Base-by-base conservation (phyloP, 2,113 vertebrate genomes). In the Boleophthalmus pectinirostris region DNA sequence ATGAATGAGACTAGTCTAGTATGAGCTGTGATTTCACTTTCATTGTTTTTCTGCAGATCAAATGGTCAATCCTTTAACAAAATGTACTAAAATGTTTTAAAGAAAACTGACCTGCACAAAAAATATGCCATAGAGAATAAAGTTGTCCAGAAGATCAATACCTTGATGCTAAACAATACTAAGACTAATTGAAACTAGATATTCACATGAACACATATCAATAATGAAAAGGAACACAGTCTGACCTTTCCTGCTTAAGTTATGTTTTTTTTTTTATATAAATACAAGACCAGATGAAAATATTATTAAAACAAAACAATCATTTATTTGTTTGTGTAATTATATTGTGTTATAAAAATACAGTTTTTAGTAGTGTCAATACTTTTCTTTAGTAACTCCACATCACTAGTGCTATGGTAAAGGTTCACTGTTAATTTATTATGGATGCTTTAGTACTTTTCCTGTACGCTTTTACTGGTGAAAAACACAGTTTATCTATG, bases 21-120 rank as follows among this genome's bases (percentile, higher is more conserved):
- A 21, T 53, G 5, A 43, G 67, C 82, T 77, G 75, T 84, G 84
- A 86, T 89, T 85, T 83, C 16, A 16, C 43, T 61, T 0, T 20
- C 15, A 60, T 29, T 14, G 23, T 25, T 15, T 15, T 33, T 61
- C 24, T 61, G 23, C 58, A 61, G 15, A 29, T 61, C 15, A 61
- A 61, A 18, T 61, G 15, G 6, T 61, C 15, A 61, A 2, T 18
- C 15, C 12, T 60, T 61, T 61, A 33, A 33, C 0, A 33, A 33
- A 58, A 25, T 33, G 20, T 61, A 33, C 14, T 33, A 2, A 60
- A 60, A 15, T 16, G 25, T 2, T 60, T 5, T 14, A 24, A 21
- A 24, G 21, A 29, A 29, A 29, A 29, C 29, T 29, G 29, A 29
- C 29, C 29, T 29, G 29, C 4, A 29, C 29, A 29, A 29, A 43